Conservation (phyloP, 2,797 vertebrate genomes). For the Lutjanus argentimaculatus region DNA sequence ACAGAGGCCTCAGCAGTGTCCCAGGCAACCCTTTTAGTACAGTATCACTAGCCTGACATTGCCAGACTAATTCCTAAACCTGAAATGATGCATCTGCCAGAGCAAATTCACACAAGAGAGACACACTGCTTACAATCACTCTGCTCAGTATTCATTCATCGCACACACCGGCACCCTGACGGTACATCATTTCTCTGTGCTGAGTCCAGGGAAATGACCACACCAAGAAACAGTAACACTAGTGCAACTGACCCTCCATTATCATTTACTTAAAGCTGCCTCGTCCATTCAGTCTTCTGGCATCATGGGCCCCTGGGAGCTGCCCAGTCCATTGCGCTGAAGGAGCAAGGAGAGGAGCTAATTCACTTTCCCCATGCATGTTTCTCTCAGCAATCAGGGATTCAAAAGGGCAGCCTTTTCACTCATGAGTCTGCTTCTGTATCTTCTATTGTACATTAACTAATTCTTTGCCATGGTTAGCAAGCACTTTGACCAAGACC, state of each 20-base stretch:
- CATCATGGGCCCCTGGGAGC: not conserved
- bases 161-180: not conserved
- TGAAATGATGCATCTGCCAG: no score
- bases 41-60: no score
- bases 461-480: no score
- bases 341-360: not conserved
- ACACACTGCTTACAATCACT: no score
- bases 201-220: not conserved
- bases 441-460: no score
- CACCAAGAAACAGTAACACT: not conserved
- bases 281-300: not conserved
- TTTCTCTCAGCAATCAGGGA: not conserved
- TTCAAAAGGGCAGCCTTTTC: not conserved
- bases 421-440: not conserved
- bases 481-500: not conserved
- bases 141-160: not conserved
- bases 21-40: no score
- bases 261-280: not conserved
- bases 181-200: not conserved
- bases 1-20: no score
- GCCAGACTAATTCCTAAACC: no score
- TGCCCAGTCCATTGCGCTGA: not conserved
- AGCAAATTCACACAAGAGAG: no score
- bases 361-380: conserved; percentile 15
- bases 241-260: not conserved